Conservation (phyloP, 2,888 invertebrate genomes). For the Balanococcus diminutus region DNA sequence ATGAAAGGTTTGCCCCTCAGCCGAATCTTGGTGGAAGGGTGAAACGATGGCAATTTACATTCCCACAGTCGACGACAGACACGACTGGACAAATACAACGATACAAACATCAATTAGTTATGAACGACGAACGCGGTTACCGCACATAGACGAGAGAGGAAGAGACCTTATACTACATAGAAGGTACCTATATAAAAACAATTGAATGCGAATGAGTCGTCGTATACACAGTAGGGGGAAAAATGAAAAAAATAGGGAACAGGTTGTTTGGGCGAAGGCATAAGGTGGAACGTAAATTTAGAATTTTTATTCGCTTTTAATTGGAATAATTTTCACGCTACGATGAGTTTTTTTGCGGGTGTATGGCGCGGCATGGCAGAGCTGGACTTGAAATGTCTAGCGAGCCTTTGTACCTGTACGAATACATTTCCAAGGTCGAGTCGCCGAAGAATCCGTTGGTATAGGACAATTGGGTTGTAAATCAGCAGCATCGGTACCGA, state of each 20-base stretch:
- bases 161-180: conserved; percentile 1
- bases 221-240: neutral
- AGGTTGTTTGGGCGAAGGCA: neutral
- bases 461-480: neutral
- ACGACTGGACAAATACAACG: conserved; percentile 45
- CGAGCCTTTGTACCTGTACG: neutral
- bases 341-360: neutral
- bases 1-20: conserved; percentile 5
- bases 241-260: conserved; percentile 14
- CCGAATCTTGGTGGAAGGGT: neutral
- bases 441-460: neutral
- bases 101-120: conserved; percentile 46
- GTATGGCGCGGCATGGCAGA: neutral
- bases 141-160: neutral
- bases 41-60: conserved; percentile 46
- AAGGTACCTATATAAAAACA: neutral
- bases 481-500: neutral
- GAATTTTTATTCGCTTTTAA: conserved; percentile 36
- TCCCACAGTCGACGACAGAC: conserved; percentile 45
- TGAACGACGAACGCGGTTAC: neutral
- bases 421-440: conserved; percentile 10
- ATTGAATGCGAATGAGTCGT: neutral
- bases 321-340: conserved; percentile 43
- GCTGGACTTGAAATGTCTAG: neutral
- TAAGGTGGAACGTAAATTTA: conserved; percentile 34